Percentiles rank a stretch among this genome's conserved stretches.
Evolutionary conservation across 1,140 invertebrate species (phyloP).

Genomic region (Pristionchus pacificus): DNA sequence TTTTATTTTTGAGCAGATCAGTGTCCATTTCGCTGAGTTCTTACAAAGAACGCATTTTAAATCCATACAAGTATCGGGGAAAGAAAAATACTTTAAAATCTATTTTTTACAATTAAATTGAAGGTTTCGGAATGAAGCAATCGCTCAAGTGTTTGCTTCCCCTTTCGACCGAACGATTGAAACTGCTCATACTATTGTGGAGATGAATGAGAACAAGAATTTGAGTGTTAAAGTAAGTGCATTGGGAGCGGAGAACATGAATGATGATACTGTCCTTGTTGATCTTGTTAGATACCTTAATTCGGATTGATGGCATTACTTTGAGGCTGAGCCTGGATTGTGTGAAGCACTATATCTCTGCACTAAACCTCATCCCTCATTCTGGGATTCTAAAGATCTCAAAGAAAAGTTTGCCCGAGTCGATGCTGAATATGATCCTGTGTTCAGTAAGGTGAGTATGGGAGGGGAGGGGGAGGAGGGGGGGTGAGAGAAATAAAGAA

Average conservation of each 20-base stretch:
- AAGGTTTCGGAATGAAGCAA: conserved; percentile 6
- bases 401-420: conserved; percentile 41
- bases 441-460: conserved; percentile 34
- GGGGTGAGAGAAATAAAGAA: no score
- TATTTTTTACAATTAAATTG: conserved; percentile 11
- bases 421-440: conserved; percentile 41
- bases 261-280: no score
- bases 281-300: no score
- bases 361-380: conserved; percentile 46
- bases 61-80: no score
- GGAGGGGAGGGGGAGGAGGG: no score
- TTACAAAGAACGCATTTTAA: no score
- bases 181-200: conserved; percentile 42
- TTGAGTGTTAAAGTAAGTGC: neutral
- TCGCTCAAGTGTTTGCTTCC: conserved; percentile 47
- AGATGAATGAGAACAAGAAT: conserved; percentile 21
- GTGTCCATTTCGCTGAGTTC: no score
- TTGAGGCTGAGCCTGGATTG: conserved; percentile 45
- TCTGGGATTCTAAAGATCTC: conserved; percentile 35
- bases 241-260: no score
- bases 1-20: no score
- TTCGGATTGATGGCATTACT: no score
- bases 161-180: conserved; percentile 55
- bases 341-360: conserved; percentile 52
- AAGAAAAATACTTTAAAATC: no score